Evolutionary conservation across 2,888 invertebrate species (phyloP), one percentile per base, ranked within the genome.

Genomic region (Drosophila prostipennis): DNA sequence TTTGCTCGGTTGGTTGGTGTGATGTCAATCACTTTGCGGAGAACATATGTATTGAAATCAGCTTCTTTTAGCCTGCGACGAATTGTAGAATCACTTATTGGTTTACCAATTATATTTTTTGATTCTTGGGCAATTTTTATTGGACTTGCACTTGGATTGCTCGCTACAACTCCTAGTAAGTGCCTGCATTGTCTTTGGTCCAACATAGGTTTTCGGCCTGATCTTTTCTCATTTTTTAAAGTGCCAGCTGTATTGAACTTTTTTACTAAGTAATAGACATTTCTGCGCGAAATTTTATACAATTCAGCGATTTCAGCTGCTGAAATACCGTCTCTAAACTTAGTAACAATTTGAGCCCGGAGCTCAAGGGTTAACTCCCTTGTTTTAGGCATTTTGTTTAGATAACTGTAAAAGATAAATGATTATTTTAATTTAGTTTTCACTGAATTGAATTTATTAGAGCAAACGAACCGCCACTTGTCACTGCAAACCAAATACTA

Each of bases 211-310:
- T 55, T 55, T 55, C 26, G 45, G 55, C 36, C 57, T 14, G 57
- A 32, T 43, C 29, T 29, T 40, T 48, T 49, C 16, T 26, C 23
- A 51, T 51, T 59, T 59, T 34, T 23, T 11, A 36, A 59, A 51
- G 16, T 59, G 23, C 51, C 51, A 32, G 19, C 32, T 43, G 51
- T 43, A 8, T 49, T 19, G 29, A n/a, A 16, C 14, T 49, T 57
- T 34, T 58, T 39, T 29, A 49, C 23, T 58, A 57, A 57, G 7
- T 51, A 34, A 49, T 58, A 49, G 6, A 49, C 19, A 29, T 29
- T 58, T 42, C 19, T 49, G 14, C 57, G 49, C 13, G 49, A 48
- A 14, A 49, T 57, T 42, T 32, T 48, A n/a, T 56, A 57, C 46
- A 48, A 48, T 26, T 37, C 29, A 39, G 39, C 34, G 14, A 45